Conservation (phyloP, 2,888 invertebrate genomes). For the Acanthosoma haemorrhoidale region DNA sequence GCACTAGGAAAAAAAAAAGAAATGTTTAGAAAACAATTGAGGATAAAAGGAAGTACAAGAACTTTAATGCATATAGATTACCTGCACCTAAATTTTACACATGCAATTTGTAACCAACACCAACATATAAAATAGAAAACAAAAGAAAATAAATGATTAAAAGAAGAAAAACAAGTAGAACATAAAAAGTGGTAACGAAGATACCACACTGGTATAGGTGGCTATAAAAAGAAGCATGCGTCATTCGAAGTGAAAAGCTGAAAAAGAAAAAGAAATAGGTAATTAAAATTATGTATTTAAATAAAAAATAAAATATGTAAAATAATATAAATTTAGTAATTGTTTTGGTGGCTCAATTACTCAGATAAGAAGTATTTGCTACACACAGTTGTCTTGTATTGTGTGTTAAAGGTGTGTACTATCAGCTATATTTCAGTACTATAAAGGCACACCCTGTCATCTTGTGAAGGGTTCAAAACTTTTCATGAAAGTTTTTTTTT, state of each 20-base stretch:
- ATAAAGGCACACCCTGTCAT: neutral
- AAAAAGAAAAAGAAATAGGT: conserved; percentile 39
- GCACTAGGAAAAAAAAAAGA: conserved; percentile 9
- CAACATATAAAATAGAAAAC: conserved; percentile 3
- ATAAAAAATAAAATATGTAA: neutral
- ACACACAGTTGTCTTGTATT: neutral
- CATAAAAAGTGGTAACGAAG: conserved; percentile 20
- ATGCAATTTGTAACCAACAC: neutral
- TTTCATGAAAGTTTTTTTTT: neutral
- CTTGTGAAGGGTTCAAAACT: neutral
- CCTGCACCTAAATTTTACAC: conserved; percentile 16
- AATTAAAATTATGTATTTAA: conserved; percentile 32
- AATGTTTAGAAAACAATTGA: neutral
- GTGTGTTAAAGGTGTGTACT: conserved; percentile 1
- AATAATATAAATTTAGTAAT: conserved; percentile 2
- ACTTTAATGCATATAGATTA: neutral
- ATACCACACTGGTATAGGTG: conserved; percentile 30
- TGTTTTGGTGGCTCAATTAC: neutral
- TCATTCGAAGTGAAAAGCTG: conserved; percentile 31
- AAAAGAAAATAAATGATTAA: conserved; percentile 2
- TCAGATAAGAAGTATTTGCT: neutral
- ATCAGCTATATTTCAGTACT: neutral
- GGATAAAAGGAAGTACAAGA: neutral
- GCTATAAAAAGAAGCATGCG: conserved; percentile 33
- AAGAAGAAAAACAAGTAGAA: neutral